phyloP scores from a whole-genome alignment of 2,888 invertebrate genomes.

The Psococerastis gibbosa region DNA sequence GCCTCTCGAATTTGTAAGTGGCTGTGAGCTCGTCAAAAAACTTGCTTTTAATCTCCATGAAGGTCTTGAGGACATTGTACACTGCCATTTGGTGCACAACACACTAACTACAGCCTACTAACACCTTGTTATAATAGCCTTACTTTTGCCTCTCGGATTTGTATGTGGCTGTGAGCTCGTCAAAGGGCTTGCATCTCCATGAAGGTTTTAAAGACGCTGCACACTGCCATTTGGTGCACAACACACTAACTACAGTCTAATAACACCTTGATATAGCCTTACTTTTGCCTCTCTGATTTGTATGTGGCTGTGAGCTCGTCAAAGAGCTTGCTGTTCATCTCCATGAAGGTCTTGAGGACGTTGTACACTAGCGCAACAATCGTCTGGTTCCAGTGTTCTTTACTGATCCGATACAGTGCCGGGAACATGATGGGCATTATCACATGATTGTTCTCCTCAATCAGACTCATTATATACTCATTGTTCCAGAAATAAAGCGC shows the following conservation, averaged over 20 bases:
- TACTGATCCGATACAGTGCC: conserved; percentile 93
- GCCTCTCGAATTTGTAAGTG: conserved; percentile 96
- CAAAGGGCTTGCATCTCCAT: conserved; percentile 99
- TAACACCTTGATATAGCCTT: no score
- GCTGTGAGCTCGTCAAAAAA: conserved; percentile 97
- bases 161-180: conserved; percentile 95
- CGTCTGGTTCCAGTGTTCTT: conserved; percentile 99
- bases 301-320: conserved; percentile 98
- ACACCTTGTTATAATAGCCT: no score
- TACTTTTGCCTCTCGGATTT: conserved; percentile 98
- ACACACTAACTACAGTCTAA: no score
- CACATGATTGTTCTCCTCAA: conserved; percentile 94
- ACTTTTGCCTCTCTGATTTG: conserved; percentile 99
- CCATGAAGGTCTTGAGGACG: conserved; percentile 99
- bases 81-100: conserved; percentile 97
- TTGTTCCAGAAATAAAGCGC: conserved; percentile 99
- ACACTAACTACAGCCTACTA: no score
- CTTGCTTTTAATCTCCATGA: conserved; percentile 99
- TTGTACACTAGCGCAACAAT: conserved; percentile 99
- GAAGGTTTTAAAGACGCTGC: conserved; percentile 98
- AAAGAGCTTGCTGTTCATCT: conserved; percentile 99
- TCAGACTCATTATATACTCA: conserved; percentile 97
- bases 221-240: conserved; percentile 99
- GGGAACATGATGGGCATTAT: conserved; percentile 99
- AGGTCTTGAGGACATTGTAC: conserved; percentile 98